A percentile compares a stretch with the other conserved stretches of the same genome.
These are phyloP conservation scores for Nannospalax galili DNA, from an alignment of 2,113 vertebrate genomes.

Conservation along the genomic window DNA sequence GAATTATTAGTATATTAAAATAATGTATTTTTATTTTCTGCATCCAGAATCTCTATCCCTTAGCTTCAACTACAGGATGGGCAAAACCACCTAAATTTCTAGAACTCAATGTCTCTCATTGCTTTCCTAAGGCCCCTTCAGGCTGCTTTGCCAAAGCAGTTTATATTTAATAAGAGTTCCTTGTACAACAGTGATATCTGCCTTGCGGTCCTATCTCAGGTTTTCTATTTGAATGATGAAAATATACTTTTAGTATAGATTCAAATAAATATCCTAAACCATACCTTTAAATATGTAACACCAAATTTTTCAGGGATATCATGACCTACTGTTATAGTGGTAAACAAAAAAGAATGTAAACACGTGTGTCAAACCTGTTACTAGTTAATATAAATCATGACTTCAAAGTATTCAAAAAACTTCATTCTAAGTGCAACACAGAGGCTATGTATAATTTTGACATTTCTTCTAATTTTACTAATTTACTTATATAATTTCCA, in stretches of 20 bases:
- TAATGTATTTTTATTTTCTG: neutral
- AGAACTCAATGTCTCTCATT: neutral
- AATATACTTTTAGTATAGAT: neutral
- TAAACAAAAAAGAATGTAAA: neutral
- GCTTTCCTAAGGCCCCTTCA: neutral
- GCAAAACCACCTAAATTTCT: neutral
- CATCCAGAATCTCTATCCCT: neutral
- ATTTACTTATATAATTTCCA: conserved; percentile 29
- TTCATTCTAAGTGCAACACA: neutral
- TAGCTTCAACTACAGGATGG: neutral
- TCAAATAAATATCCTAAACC: neutral
- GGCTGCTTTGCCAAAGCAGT: neutral
- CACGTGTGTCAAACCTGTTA: neutral
- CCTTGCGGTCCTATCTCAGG: neutral
- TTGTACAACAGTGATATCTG: neutral
- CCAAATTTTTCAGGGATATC: neutral
- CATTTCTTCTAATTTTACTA: neutral
- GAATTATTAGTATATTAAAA: neutral
- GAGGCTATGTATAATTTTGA: neutral
- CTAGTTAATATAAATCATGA: neutral
- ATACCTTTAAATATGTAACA: neutral
- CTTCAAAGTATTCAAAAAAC: neutral
- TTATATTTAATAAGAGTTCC: neutral
- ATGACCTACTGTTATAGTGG: neutral
- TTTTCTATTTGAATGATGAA: neutral